Conservation (phyloP, 2,113 vertebrate species). For the Thunnus thynnus region DNA sequence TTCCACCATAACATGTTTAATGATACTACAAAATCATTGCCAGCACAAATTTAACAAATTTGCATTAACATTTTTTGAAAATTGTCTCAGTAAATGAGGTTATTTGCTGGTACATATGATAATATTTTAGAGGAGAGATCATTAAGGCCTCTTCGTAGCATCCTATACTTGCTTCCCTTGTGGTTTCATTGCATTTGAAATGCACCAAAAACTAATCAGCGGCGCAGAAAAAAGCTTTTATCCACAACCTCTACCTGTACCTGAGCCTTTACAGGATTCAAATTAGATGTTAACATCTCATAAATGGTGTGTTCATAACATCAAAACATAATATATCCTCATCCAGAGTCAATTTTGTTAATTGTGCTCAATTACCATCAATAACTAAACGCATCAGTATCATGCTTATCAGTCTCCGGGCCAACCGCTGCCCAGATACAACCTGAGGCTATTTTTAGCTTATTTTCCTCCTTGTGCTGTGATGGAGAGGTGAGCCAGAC, state of each 20-base stretch:
- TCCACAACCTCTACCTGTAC: too few relatives aligned
- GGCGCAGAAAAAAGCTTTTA: too few relatives aligned
- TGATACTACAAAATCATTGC: too few relatives aligned
- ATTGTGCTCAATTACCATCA: slow-evolving; percentile 16
- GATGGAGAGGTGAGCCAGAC: slow-evolving; percentile 32
- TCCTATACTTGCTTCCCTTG: neutral
- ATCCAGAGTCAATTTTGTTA: neutral
- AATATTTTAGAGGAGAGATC: neutral
- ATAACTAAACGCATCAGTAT: neutral
- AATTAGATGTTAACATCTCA: neutral
- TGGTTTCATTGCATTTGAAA: too few relatives aligned
- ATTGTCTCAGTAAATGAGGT: too few relatives aligned
- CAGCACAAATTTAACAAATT: too few relatives aligned
- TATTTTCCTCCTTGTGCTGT: neutral
- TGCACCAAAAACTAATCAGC: too few relatives aligned
- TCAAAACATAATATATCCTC: neutral
- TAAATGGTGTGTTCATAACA: neutral
- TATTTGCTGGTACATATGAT: too few relatives aligned
- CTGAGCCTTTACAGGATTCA: neutral
- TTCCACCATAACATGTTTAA: too few relatives aligned
- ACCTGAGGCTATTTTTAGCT: slow-evolving; percentile 58
- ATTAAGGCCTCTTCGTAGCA: neutral
- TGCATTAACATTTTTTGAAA: too few relatives aligned
- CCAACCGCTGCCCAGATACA: slow-evolving; percentile 56
- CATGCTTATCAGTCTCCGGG: neutral